A percentile compares a stretch with the other conserved stretches of the same genome.
These are phyloP conservation scores for Neuroterus valhalla DNA, from an alignment of 1,140 invertebrate genomes.

Conservation along the genomic window DNA sequence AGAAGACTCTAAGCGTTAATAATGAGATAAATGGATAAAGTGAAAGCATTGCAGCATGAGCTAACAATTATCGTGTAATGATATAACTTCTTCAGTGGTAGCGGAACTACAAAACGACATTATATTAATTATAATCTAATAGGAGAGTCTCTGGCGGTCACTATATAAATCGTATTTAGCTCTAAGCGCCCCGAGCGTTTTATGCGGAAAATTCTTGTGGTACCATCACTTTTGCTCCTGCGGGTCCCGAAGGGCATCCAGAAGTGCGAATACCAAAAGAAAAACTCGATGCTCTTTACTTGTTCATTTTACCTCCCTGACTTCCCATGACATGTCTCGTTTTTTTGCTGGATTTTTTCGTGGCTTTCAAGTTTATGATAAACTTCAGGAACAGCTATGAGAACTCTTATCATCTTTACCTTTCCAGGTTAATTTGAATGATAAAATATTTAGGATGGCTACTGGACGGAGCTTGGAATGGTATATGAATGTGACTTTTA, in stretches of 20 bases:
- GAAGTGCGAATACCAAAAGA: not conserved
- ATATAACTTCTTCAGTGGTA: constrained; percentile 61
- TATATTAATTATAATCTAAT: constrained; percentile 63
- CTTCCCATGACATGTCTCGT: too few species aligned
- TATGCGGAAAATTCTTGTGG: constrained; percentile 30
- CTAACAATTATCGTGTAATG: constrained; percentile 56
- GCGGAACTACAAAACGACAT: constrained; percentile 54
- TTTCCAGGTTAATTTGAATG: too few species aligned
- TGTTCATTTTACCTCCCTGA: not conserved
- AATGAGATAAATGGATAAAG: constrained; percentile 49
- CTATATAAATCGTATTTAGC: constrained; percentile 46
- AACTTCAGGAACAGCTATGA: too few species aligned
- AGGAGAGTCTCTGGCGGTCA: constrained; percentile 45
- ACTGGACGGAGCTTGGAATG: too few species aligned
- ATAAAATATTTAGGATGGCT: too few species aligned
- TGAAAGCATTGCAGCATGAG: constrained; percentile 51
- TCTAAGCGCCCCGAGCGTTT: constrained; percentile 32
- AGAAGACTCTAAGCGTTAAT: too few species aligned
- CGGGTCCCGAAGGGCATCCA: not conserved
- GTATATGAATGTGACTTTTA: too few species aligned
- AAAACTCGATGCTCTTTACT: not conserved
- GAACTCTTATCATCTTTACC: too few species aligned
- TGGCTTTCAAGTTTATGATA: too few species aligned
- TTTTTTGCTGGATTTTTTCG: too few species aligned
- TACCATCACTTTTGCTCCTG: constrained; percentile 1